Evolutionary conservation across 2,888 invertebrate genomes (phyloP).

Genomic region (Rhabditophanes sp.): DNA sequence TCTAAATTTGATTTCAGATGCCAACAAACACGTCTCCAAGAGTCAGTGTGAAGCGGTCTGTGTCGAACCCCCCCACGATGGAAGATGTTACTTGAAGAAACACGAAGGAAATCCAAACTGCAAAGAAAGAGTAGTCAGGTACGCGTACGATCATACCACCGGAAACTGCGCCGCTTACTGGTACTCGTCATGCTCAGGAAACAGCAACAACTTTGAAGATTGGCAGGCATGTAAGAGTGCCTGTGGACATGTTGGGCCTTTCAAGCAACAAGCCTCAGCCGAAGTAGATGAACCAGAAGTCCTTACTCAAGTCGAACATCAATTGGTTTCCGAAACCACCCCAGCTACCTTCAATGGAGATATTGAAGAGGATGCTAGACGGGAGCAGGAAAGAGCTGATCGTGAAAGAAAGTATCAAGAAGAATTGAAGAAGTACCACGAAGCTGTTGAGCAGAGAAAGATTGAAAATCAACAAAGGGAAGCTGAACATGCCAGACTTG

Average conservation of each 20-base stretch:
- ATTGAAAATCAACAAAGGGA: too few relatives aligned
- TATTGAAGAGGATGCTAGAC: too few relatives aligned
- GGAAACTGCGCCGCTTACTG: slow-evolving; percentile 41
- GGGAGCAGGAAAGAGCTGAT: too few relatives aligned
- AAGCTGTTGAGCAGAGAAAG: too few relatives aligned
- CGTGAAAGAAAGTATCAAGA: too few relatives aligned
- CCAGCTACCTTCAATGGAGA: too few relatives aligned
- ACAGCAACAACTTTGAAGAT: slow-evolving; percentile 36
- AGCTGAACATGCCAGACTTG: slow-evolving; percentile 2
- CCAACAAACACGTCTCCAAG: slow-evolving; percentile 1
- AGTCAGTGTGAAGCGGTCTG: slow-evolving; percentile 31
- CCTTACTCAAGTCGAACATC: too few relatives aligned
- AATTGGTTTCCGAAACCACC: too few relatives aligned
- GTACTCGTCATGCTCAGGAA: slow-evolving; percentile 42
- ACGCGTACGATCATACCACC: slow-evolving; percentile 34
- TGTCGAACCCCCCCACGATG: slow-evolving; percentile 35
- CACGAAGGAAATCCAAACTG: slow-evolving; percentile 36
- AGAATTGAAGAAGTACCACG: too few relatives aligned
- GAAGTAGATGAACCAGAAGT: too few relatives aligned
- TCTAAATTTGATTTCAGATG: neutral
- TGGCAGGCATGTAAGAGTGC: slow-evolving; percentile 33
- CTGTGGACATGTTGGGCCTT: too few relatives aligned
- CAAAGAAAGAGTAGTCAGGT: slow-evolving; percentile 27
- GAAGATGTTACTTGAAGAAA: slow-evolving; percentile 41
- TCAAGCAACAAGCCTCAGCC: too few relatives aligned